Conservation (phyloP, 1,140 invertebrate species). For the Planococcus citri region DNA sequence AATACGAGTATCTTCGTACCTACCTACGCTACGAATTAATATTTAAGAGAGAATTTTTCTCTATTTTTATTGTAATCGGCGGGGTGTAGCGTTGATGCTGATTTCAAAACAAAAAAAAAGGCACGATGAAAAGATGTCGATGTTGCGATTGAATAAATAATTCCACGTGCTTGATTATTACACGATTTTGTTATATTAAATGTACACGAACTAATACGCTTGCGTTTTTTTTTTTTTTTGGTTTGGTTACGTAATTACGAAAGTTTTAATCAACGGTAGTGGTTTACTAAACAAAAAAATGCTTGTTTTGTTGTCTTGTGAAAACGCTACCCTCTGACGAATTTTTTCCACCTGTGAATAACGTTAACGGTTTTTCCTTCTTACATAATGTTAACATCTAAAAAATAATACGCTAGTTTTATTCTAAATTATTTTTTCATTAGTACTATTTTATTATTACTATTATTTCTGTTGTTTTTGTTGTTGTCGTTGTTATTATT, state of each 20-base stretch:
- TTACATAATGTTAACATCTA: background rate
- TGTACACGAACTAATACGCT: background rate
- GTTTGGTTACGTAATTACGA: background rate
- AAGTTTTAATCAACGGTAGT: background rate
- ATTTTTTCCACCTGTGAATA: background rate
- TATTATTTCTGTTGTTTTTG: background rate
- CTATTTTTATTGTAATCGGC: too few species aligned
- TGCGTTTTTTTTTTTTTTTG: background rate
- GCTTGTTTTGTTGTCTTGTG: background rate
- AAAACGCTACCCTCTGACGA: background rate
- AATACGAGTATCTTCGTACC: too few species aligned
- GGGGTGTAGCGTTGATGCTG: too few species aligned
- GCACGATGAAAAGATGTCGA: too few species aligned
- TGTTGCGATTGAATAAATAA: too few species aligned
- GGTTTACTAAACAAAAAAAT: too few species aligned
- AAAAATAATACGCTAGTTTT: background rate
- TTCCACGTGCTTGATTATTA: background rate
- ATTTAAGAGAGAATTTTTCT: too few species aligned
- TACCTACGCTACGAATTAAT: too few species aligned
- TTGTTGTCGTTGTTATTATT: too few species aligned
- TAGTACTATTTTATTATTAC: too few species aligned
- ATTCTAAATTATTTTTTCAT: background rate
- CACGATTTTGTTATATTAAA: background rate
- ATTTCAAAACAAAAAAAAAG: too few species aligned
- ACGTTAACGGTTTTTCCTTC: background rate